A percentile compares a stretch with the other conserved stretches of the same genome.
Evolutionary conservation across 2,888 invertebrate species (phyloP).

Genomic region (Podabrus alpinus): DNA sequence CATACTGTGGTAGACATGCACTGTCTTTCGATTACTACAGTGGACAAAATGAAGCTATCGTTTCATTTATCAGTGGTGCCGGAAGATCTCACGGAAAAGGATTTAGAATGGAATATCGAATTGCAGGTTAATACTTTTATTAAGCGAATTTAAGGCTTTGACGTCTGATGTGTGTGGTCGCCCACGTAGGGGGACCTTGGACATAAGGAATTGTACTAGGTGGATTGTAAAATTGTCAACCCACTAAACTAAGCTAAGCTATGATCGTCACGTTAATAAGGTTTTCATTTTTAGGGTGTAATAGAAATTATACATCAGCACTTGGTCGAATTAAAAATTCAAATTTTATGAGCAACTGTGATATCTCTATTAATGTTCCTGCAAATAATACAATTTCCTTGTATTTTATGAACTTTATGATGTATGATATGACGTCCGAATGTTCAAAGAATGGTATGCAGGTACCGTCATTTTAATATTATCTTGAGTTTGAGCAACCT

Average conservation of each 20-base stretch:
- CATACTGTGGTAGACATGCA: slow-evolving; percentile 59
- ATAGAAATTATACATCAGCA: slow-evolving; percentile 69
- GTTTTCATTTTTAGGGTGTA: slow-evolving; percentile 66
- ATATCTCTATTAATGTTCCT: slow-evolving; percentile 68
- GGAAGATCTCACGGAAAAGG: slow-evolving; percentile 58
- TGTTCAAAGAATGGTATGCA: slow-evolving; percentile 55
- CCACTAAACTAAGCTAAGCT: too few species aligned
- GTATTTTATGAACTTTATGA: slow-evolving; percentile 63
- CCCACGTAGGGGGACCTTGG: too few species aligned
- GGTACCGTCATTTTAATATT: slow-evolving; percentile 20
- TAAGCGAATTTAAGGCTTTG: too few species aligned
- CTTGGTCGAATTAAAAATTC: slow-evolving; percentile 70
- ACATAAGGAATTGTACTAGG: too few species aligned
- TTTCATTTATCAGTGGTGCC: slow-evolving; percentile 59
- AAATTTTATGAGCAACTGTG: slow-evolving; percentile 59
- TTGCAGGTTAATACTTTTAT: slow-evolving; percentile 53
- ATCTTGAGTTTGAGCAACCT: background rate
- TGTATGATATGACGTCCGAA: slow-evolving; percentile 50
- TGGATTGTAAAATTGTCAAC: too few species aligned
- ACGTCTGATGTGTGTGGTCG: too few species aligned
- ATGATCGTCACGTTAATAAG: too few species aligned
- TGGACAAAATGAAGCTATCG: slow-evolving; percentile 51
- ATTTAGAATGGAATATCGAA: slow-evolving; percentile 67
- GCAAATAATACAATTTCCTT: slow-evolving; percentile 71
- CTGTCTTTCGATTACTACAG: slow-evolving; percentile 60